Percentiles rank a stretch among this genome's conserved stretches.
These are phyloP conservation scores for Chiloscyllium punctatum DNA, from an alignment of 2,797 vertebrate genomes.

Conservation along the genomic window DNA sequence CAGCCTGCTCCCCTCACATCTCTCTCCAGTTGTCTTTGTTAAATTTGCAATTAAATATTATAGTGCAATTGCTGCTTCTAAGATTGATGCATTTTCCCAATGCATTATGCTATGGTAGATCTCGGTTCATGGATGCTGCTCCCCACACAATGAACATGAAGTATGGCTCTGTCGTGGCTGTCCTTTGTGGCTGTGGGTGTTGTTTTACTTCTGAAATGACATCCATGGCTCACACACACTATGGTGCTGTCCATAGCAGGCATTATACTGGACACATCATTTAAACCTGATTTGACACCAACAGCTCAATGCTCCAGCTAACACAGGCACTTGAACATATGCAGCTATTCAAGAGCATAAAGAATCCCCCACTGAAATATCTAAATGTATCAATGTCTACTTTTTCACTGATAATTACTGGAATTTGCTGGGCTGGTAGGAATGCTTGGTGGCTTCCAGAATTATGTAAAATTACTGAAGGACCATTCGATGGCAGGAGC, in stretches of 20 bases:
- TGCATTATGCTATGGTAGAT: neutral
- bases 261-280: neutral
- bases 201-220: neutral
- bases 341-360: neutral
- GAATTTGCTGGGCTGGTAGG: too few relatives aligned
- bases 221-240: neutral
- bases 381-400: neutral
- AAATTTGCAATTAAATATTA: neutral
- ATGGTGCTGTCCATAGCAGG: neutral
- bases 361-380: neutral
- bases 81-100: neutral
- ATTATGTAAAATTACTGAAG: too few relatives aligned
- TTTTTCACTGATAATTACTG: too few relatives aligned
- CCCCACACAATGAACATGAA: neutral
- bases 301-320: neutral
- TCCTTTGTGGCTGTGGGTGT: neutral
- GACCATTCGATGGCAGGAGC: too few relatives aligned
- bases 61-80: neutral
- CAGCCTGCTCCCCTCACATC: neutral
- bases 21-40: neutral
- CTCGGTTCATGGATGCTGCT: neutral
- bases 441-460: too few relatives aligned
- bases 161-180: neutral
- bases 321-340: neutral
- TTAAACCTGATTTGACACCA: neutral